A percentile compares a stretch with the other conserved stretches of the same genome.
These are phyloP conservation scores for Madoqua kirkii DNA, from an alignment of 2,113 vertebrate species.

Conservation along the genomic window DNA sequence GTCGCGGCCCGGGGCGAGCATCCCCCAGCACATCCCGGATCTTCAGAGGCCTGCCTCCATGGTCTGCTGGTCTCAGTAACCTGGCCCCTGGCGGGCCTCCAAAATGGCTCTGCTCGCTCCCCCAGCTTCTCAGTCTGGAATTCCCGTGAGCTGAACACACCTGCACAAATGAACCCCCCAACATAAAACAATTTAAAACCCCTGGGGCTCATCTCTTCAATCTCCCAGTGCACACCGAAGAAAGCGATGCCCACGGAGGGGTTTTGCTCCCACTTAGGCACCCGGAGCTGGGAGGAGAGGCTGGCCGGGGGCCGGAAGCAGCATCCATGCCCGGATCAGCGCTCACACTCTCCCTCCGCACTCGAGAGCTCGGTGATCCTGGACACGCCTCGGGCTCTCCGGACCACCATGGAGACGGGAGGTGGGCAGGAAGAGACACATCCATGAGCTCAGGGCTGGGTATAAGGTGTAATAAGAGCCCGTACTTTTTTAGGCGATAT, in stretches of 20 bases:
- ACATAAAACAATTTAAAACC: not conserved
- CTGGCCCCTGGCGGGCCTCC: not conserved
- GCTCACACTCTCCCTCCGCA: not conserved
- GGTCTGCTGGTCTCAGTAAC: not conserved
- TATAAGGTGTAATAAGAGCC: fast-evolving
- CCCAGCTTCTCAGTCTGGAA: not conserved
- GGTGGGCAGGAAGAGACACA: fast-evolving
- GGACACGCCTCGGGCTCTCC: not conserved
- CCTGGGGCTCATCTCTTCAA: not conserved
- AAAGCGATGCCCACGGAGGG: not conserved
- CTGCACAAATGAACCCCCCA: no score
- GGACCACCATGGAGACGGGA: fast-evolving
- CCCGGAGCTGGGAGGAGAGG: no score
- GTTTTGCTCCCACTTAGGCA: not conserved
- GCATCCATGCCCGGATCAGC: fast-evolving
- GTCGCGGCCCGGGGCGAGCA: not conserved
- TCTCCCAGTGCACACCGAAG: fast-evolving
- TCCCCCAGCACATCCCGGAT: not conserved
- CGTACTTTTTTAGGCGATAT: fast-evolving
- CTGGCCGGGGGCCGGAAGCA: no score
- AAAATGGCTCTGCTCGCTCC: not conserved
- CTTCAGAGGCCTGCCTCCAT: not conserved
- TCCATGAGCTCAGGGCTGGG: fast-evolving
- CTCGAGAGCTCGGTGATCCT: no score
- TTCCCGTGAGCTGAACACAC: not conserved